A percentile compares a stretch with the other conserved stretches of the same genome.
These are phyloP conservation scores for Holotrichia oblita DNA, from an alignment of 1,140 invertebrate genomes.

Conservation along the genomic window DNA sequence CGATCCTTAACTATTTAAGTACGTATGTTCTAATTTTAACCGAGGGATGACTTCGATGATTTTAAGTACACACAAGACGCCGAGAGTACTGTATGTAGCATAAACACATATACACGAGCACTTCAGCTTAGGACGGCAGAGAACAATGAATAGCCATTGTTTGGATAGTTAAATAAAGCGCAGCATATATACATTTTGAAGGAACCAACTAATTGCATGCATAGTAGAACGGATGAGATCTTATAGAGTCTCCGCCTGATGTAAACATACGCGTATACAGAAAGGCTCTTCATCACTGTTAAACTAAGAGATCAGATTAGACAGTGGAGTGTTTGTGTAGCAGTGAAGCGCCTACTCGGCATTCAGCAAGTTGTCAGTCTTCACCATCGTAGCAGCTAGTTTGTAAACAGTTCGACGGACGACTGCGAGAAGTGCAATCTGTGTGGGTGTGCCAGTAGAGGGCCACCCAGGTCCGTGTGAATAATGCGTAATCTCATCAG, in stretches of 20 bases:
- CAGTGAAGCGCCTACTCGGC: conserved; percentile 43
- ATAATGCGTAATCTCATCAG: conserved; percentile 43
- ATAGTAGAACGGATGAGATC: conserved; percentile 6
- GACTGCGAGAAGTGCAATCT: conserved; percentile 43
- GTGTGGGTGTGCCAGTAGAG: conserved; percentile 41
- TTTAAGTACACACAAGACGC: background rate
- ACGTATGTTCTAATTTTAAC: background rate
- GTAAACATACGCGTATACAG: conserved; percentile 5
- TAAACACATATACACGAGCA: conserved; percentile 24
- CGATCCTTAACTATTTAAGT: background rate
- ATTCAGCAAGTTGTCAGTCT: conserved; percentile 46
- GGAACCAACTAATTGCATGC: conserved; percentile 32
- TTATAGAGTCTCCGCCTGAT: background rate
- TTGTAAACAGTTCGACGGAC: conserved; percentile 45
- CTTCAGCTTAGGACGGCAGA: conserved; percentile 8
- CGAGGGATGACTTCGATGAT: background rate
- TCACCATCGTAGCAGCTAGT: conserved; percentile 41
- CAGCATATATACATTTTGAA: conserved; percentile 14
- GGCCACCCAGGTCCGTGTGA: conserved; percentile 47
- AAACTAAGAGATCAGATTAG: conserved; percentile 46
- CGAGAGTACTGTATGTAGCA: background rate
- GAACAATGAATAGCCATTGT: conserved; percentile 20
- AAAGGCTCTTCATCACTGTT: conserved; percentile 42
- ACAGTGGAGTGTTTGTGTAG: conserved; percentile 46
- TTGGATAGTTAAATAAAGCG: conserved; percentile 26